Conservation (phyloP, 1,140 invertebrate genomes). For the Chelonus insularis region DNA sequence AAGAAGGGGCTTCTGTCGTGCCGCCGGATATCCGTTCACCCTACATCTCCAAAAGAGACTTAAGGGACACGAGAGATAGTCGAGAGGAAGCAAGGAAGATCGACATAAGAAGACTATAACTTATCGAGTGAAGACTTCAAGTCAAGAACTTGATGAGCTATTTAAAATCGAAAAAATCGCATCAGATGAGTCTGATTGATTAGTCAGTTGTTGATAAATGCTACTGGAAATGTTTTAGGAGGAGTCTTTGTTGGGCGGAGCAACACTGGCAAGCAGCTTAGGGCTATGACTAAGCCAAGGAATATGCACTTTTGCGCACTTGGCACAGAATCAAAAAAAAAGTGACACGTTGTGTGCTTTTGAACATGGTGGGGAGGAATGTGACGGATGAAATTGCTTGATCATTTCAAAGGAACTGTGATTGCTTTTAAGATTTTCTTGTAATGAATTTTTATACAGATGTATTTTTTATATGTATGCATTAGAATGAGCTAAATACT, state of each 20-base stretch:
- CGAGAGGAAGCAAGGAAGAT: constrained; percentile 29
- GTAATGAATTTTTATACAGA: constrained; percentile 3
- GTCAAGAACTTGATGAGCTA: too few relatives aligned
- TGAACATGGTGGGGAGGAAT: constrained; percentile 5
- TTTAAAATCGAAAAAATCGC: not conserved
- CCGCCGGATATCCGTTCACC: constrained; percentile 54
- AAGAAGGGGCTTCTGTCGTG: constrained; percentile 38
- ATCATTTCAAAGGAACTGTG: constrained; percentile 10
- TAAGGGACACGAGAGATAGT: constrained; percentile 26
- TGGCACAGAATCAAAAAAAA: constrained; percentile 43
- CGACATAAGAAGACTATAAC: not conserved
- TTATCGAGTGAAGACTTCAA: not conserved
- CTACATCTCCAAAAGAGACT: constrained; percentile 31
- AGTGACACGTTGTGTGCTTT: constrained; percentile 19
- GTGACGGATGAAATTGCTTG: constrained; percentile 8
- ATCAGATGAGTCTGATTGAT: constrained; percentile 6
- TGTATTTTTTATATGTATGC: too few relatives aligned
- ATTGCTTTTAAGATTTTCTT: not conserved
- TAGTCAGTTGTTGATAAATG: constrained; percentile 8
- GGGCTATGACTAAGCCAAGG: constrained; percentile 36
- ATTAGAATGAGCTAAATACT: too few relatives aligned
- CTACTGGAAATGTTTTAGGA: constrained; percentile 7
- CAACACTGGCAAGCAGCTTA: not conserved
- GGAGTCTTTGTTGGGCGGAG: constrained; percentile 27
- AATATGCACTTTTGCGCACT: constrained; percentile 44